Evolutionary conservation across 2,888 invertebrate species (phyloP), one percentile per base, ranked within the genome.

Genomic region (Xylota sylvarum): DNA sequence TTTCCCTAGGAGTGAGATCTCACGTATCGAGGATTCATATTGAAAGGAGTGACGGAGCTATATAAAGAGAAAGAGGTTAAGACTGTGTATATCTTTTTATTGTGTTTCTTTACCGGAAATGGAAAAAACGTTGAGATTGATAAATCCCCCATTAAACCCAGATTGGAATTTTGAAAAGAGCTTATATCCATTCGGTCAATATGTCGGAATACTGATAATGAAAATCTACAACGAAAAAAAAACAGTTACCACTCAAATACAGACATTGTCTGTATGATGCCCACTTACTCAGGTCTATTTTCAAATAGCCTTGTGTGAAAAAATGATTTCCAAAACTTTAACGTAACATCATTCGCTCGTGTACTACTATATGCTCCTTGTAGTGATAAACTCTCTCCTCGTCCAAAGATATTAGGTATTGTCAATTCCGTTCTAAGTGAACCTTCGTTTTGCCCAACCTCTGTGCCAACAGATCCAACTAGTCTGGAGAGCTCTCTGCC

Each of bases 381-480:
- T 17, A 96, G 93, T 88, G 96, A 95, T 9, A 98, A 89, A 37
- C 94, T 93, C 93, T 99, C 98, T 0, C 97, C 99, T 73, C 98
- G 94, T 0, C 99, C 98, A 89, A 96, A 93, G 69, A 97, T 93
- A 93, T 99, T 99, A 0, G 97, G 97, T 88, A 96, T 93, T 89
- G 95, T 94, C 69, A 96, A 93, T 65, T 96, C 94, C 90, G 91
- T 89, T 78, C 90, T 90, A 35, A 98, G 91, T 23, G 97, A 96
- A 1, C 97, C 98, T 91, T 98, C 98, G 91, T 98, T 98, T 91
- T 98, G 97, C 27, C 97, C 98, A 82, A 98, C 96, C 88, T 96
- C 95, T 0, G 98, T 98, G 90, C 96, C 97, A 43, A 98, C 94
- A 0, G 97, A 96, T 17, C 98, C 98, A 70, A 96, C 95, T 23